Percentiles rank a stretch among this genome's conserved stretches.
phyloP scores from a whole-genome alignment of 1,140 invertebrate species.

The Trichogramma pretiosum region DNA sequence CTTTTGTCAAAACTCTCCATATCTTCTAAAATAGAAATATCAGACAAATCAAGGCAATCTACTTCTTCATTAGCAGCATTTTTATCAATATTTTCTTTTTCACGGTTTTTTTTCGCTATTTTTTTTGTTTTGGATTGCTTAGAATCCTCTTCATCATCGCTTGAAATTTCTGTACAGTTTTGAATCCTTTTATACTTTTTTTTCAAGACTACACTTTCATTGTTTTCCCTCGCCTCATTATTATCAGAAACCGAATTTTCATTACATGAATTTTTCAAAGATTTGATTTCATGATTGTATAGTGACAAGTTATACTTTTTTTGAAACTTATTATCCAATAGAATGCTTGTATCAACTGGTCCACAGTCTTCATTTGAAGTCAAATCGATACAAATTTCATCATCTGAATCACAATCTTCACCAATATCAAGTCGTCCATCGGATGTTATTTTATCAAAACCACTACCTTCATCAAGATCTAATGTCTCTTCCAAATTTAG shows the following conservation, averaged over 20 bases:
- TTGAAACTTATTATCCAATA: conserved; percentile 15
- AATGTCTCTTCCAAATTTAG: background rate
- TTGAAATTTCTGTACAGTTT: background rate
- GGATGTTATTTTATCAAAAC: conserved; percentile 25
- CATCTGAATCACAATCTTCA: conserved; percentile 6
- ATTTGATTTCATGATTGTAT: conserved; percentile 19
- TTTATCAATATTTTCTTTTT: background rate
- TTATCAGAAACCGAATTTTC: background rate
- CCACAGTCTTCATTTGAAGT: background rate
- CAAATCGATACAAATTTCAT: background rate
- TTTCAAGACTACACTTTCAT: background rate
- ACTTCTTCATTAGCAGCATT: background rate
- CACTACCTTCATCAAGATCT: conserved; percentile 23
- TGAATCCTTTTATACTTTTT: background rate
- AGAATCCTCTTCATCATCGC: background rate
- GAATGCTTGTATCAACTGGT: background rate
- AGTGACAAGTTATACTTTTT: conserved; percentile 23
- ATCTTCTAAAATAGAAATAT: conserved; percentile 20
- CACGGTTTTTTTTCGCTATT: background rate
- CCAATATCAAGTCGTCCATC: conserved; percentile 31
- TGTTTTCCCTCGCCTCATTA: background rate
- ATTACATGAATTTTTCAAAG: background rate
- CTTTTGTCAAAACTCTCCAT: background rate
- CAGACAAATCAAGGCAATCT: conserved; percentile 10
- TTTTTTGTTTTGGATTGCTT: background rate